Evolutionary conservation across 1,140 invertebrate genomes (phyloP), one percentile per base, ranked within the genome.

Genomic region (Zaprionus kolodkinae): DNA sequence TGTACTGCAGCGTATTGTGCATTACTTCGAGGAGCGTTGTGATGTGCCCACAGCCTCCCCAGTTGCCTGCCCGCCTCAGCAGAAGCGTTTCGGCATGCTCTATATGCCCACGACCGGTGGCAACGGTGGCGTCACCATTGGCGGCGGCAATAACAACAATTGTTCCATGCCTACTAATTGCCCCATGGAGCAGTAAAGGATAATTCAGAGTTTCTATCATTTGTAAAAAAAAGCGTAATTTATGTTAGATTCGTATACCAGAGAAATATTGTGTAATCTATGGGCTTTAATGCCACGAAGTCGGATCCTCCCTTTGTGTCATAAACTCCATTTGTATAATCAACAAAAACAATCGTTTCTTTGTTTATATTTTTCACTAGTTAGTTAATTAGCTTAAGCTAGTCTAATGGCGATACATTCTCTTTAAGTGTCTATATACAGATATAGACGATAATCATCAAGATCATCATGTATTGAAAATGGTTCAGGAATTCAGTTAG

Each of bases 21-120:
- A 89, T 13, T 92, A 92, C n/a, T 91, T 92, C 35, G 91, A 92
- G 40, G 85, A 92, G 71, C 91, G 91, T 12, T 89, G 87, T 50
- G 91, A 92, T 64, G 74, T 73, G 1, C 79, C 80, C 9, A 64
- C 73, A 7, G 66, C 70, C 12, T 45, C 64, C 0, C 81, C 84
- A 0, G 43, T 59, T 33, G 87, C 72, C 27, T 91, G 90, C 60
- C 91, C 91, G 11, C 91, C 91, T 6, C 91, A 91, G 27, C 91
- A 92, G 33, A 92, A 92, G 60, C 72, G 87, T 2, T 79, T 92
- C 12, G 91, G 84, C 0, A 85, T 88, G 78, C 78, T 78, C 38
- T 85, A 91, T 27, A 80, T 92, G 62, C 84, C 79, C 11, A 64
- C 56, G 33, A 38, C 40, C 21, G 57, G 59, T 40, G 38, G 13